Percentiles rank a stretch among this genome's conserved stretches.
phyloP scores from a whole-genome alignment of 1,140 invertebrate species.

The Pseudomyrmex pallidus region DNA sequence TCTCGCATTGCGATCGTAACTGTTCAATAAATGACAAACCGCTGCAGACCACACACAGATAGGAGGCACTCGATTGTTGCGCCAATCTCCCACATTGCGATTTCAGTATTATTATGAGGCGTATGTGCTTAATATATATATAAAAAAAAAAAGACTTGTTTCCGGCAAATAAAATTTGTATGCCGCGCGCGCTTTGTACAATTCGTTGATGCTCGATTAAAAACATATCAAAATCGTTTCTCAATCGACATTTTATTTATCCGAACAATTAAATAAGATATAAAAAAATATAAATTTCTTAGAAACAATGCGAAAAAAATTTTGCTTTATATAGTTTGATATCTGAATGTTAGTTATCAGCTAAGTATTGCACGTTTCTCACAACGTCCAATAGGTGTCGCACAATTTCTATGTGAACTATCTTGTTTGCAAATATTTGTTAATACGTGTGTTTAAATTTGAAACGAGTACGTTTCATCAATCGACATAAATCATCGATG shows the following conservation, averaged over 20 bases:
- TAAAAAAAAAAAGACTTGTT: too few species aligned
- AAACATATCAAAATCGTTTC: too few species aligned
- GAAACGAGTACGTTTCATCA: neutral
- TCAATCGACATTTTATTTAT: neutral
- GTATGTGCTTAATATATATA: too few species aligned
- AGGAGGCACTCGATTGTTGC: constrained; percentile 35
- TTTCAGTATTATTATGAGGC: neutral
- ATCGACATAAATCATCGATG: neutral
- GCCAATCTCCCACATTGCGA: constrained; percentile 5
- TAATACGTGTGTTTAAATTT: neutral
- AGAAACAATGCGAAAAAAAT: neutral
- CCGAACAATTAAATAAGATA: too few species aligned
- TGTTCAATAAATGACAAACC: constrained; percentile 73
- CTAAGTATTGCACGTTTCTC: constrained; percentile 26
- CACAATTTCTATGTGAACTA: constrained; percentile 36
- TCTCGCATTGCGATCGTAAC: constrained; percentile 80
- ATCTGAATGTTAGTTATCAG: constrained; percentile 49
- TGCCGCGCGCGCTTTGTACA: neutral
- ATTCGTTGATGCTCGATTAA: neutral
- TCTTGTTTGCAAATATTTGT: neutral
- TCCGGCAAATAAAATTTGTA: too few species aligned
- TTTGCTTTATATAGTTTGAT: neutral
- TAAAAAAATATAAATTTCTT: neutral
- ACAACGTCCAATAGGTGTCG: constrained; percentile 56
- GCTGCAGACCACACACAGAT: constrained; percentile 47